Base-by-base conservation (phyloP, 2,113 vertebrate species). In the Rhabdornis inornatus region DNA sequence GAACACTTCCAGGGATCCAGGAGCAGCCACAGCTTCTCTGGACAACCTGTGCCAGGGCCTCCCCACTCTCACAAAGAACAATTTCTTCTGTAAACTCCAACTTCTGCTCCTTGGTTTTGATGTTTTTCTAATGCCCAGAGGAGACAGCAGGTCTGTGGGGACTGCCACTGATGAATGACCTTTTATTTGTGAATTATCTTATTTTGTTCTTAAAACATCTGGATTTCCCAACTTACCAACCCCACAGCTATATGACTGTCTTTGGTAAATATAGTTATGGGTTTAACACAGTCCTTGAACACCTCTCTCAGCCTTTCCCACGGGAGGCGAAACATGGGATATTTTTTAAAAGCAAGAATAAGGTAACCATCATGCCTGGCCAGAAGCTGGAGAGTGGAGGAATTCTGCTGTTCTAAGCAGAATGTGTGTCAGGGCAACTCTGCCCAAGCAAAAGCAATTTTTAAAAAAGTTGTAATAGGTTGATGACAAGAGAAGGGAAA, bases 51-150 rank as follows among this genome's bases (percentile, higher is more conserved):
- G 23, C 61, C 45, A 83, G 30, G 11, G 0, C 9, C 20, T 53
- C 2, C 0, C 1, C 11, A 22, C 11, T 3, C 4, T 35, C 47
- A 35, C 25, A 76, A 21, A 4, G 6, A 69, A 76, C 2, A 16
- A 69, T 90, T 68, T 56, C 25, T 69, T 49, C 35, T 47, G 6
- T 23, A 63, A 77, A 77, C 10, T 55, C 27, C 20, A n/a, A 6
- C 2, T 76, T 45, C 18, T 59, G 11, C 4, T 55, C 11, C 37
- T 86, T 60, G 31, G 4, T 63, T 35, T 50, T 5, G 0, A 5
- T 56, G 27, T 1, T 57, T 5, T 75, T 44, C 44, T 30, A 27
- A 39, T 21, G 22, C 15, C 6, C 24, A 53, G 33, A 76, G 17
- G 3, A 72, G 7, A 27, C 2, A 83, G 14, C 7, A 31, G 7